phyloP scores from a whole-genome alignment of 2,113 vertebrate species.

The Pungitius pungitius region DNA sequence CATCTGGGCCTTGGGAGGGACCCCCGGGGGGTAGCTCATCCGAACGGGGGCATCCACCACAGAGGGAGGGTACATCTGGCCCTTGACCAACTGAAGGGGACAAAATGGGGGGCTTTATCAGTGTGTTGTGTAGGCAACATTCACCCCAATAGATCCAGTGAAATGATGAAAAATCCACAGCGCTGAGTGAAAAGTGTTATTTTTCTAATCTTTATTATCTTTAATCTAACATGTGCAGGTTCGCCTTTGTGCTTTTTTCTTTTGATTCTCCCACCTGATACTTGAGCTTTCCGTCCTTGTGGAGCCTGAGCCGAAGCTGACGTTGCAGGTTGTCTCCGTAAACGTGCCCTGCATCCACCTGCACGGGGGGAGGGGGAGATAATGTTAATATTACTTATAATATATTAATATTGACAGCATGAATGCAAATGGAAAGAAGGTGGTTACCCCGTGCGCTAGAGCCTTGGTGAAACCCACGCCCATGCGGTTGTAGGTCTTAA shows the following conservation, averaged over 20 bases:
- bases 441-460: conserved; percentile 85
- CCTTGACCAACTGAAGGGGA: conserved; percentile 85
- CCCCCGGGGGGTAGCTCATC: conserved; percentile 87
- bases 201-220: too few relatives aligned
- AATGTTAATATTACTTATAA: too few relatives aligned
- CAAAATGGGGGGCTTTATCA: too few relatives aligned
- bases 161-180: neutral
- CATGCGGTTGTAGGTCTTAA: conserved; percentile 93
- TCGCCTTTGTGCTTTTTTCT: neutral
- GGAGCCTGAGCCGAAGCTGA: conserved; percentile 89
- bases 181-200: neutral
- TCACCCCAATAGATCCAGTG: neutral
- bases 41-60: conserved; percentile 79
- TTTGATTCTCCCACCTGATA: conserved; percentile 85
- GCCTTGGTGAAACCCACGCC: conserved; percentile 93
- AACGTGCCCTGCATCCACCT: conserved; percentile 95
- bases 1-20: conserved; percentile 77
- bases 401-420: neutral
- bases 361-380: too few relatives aligned
- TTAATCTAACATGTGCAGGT: neutral
- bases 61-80: conserved; percentile 89
- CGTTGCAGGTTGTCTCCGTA: conserved; percentile 91
- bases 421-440: neutral
- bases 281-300: conserved; percentile 92
- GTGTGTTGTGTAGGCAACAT: too few relatives aligned